Percentiles rank a stretch among this genome's conserved stretches.
Evolutionary conservation across 2,888 invertebrate species (phyloP).

Genomic region (Dyspetes luteomarginatus): DNA sequence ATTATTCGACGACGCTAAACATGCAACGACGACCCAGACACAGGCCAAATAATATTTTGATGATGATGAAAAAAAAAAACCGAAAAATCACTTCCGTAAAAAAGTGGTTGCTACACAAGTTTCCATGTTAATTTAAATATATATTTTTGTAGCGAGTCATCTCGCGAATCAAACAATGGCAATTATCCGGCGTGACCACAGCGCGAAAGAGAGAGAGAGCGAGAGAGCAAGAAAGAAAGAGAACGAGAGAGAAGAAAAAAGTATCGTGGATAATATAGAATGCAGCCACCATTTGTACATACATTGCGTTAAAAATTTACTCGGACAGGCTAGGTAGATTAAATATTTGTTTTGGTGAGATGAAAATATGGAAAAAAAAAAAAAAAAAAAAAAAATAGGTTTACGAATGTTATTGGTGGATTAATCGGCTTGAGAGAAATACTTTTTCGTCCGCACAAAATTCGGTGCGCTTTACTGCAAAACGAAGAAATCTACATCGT

Average conservation of each 20-base stretch:
- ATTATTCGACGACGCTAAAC: slow-evolving; percentile 51
- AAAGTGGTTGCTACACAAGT: slow-evolving; percentile 49
- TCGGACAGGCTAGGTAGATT: slow-evolving; percentile 55
- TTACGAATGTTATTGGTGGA: slow-evolving; percentile 53
- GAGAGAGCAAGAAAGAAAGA: slow-evolving; percentile 1
- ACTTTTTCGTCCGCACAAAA: slow-evolving; percentile 26
- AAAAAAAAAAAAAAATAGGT: slow-evolving; percentile 41
- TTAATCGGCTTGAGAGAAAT: slow-evolving; percentile 49
- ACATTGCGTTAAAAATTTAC: slow-evolving; percentile 61
- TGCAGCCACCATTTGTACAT: slow-evolving; percentile 64
- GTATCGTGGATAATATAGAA: slow-evolving; percentile 54
- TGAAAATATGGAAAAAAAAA: slow-evolving; percentile 15
- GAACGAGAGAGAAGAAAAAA: not conserved
- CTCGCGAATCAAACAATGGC: slow-evolving; percentile 59
- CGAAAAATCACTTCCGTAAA: slow-evolving; percentile 51
- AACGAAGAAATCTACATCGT: slow-evolving; percentile 27
- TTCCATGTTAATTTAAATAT: slow-evolving; percentile 63
- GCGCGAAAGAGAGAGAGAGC: not conserved
- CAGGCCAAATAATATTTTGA: slow-evolving; percentile 14
- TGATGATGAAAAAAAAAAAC: slow-evolving; percentile 45
- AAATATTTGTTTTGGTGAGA: slow-evolving; percentile 45
- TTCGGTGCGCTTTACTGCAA: slow-evolving; percentile 19
- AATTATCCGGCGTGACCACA: slow-evolving; percentile 50
- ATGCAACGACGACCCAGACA: slow-evolving; percentile 38
- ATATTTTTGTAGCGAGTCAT: slow-evolving; percentile 65